Conservation (phyloP, 2,797 vertebrate species). For the Ceryle rudis region DNA sequence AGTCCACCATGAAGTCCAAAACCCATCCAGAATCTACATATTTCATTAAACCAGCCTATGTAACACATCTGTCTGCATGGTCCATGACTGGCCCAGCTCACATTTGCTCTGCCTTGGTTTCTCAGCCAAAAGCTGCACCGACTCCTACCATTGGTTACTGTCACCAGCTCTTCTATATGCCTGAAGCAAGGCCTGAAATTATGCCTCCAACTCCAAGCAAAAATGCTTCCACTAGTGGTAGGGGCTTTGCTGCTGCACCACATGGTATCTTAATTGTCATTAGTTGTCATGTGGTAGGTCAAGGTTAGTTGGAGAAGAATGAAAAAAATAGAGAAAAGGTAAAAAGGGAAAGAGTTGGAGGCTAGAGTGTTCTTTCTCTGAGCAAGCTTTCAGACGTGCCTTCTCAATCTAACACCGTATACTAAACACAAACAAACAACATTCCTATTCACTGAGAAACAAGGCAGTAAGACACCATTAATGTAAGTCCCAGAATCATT, state of each 20-base stretch:
- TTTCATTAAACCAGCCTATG: rapidly evolving
- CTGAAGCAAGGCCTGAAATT: neutral
- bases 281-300: neutral
- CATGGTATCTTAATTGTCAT: neutral
- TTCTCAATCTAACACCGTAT: neutral
- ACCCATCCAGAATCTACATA: rapidly evolving
- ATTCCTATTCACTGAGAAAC: neutral
- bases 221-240: neutral
- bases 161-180: neutral
- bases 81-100: too few relatives aligned
- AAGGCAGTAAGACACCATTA: neutral
- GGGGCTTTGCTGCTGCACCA: neutral
- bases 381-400: neutral
- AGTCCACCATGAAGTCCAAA: neutral
- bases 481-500: neutral
- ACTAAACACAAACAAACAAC: neutral
- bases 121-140: neutral
- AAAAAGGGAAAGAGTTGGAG: neutral
- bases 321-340: neutral
- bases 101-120: neutral
- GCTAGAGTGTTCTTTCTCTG: neutral
- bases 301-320: neutral
- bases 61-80: rapidly evolving
- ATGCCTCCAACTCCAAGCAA: neutral
- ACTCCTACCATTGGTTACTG: neutral